Base-by-base conservation (phyloP, 2,888 invertebrate species). In the Cheilosia soror region DNA sequence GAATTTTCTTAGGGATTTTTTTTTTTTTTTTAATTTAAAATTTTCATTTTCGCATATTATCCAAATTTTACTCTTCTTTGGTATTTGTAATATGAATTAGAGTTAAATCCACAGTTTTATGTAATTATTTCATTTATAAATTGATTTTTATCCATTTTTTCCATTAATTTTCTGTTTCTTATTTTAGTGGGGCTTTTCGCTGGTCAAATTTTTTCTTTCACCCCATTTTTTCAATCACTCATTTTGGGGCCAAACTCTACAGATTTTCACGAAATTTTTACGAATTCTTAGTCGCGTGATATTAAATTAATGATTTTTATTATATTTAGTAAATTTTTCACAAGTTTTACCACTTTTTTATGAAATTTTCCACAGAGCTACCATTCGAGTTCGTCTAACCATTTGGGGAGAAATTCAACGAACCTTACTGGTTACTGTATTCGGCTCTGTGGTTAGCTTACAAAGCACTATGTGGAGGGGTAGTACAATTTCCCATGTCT, bases 381-480 rank as follows among this genome's bases (percentile, higher is more conserved):
- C 88, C 88, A 91, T 68, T 88, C 90, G 89, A 90, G 89, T 91
- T 89, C 89, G 90, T 89, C 90, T 90, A 90, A 91, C 91, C 91
- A 91, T 90, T 91, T 90, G 89, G 69, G 90, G 90, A 91, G 90
- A 90, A 90, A 91, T 90, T 91, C 89, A 90, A 90, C 90, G 90
- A 90, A 91, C 90, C 89, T 90, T 89, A 72, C 77, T 86, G 77
- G 76, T 84, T 80, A 84, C 84, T 84, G 75, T 81, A 75, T 81
- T 72, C 81, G 62, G 72, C 47, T 55, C 60, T 62, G 27, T 53
- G 49, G 57, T 80, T 66, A 53, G 53, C 60, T 49, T 31, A 44
- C 37, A 79, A 42, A 66, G 27, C 51, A 75, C 57, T 13, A 5
- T 27, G 15, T 42, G 65, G 57, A 81, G 85, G 81, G 81, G 85